Conservation (phyloP, 2,888 invertebrate species). For the Steinernema scapterisci region DNA sequence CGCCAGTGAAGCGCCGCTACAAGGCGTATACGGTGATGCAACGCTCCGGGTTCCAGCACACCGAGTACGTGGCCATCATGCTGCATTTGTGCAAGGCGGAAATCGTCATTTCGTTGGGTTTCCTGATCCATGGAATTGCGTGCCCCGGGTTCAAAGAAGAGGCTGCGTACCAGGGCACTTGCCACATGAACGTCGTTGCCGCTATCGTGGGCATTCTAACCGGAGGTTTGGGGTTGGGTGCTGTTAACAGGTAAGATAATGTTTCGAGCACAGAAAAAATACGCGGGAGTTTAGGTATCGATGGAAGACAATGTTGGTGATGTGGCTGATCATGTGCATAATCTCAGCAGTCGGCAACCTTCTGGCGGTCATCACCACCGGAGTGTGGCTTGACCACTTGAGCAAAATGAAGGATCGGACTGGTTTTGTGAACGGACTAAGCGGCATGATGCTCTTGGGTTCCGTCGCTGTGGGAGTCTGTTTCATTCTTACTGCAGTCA, state of each 20-base stretch:
- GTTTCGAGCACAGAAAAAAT: neutral
- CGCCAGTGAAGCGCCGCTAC: constrained; percentile 53
- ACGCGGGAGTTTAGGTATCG: constrained; percentile 47
- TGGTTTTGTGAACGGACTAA: constrained; percentile 61
- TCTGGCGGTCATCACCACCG: constrained; percentile 63
- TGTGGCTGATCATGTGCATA: constrained; percentile 63
- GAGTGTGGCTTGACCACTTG: constrained; percentile 64
- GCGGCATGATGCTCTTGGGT: constrained; percentile 62
- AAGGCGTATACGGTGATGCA: constrained; percentile 65
- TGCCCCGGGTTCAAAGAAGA: constrained; percentile 54
- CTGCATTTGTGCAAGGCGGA: constrained; percentile 63
- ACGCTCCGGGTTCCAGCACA: constrained; percentile 62
- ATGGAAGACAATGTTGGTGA: constrained; percentile 62
- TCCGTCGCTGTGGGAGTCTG: constrained; percentile 64
- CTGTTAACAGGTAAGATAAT: constrained; percentile 52
- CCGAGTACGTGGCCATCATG: constrained; percentile 63
- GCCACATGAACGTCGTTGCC: constrained; percentile 65
- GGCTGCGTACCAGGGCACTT: constrained; percentile 62
- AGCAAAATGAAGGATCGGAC: constrained; percentile 64
- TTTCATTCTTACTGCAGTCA: constrained; percentile 64
- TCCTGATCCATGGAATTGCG: constrained; percentile 51
- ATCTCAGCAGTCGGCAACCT: constrained; percentile 64
- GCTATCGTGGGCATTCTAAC: constrained; percentile 63
- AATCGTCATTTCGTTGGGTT: constrained; percentile 57
- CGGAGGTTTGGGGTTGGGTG: constrained; percentile 64